Evolutionary conservation across 2,113 vertebrate species (phyloP).

Genomic region (Gadus macrocephalus): DNA sequence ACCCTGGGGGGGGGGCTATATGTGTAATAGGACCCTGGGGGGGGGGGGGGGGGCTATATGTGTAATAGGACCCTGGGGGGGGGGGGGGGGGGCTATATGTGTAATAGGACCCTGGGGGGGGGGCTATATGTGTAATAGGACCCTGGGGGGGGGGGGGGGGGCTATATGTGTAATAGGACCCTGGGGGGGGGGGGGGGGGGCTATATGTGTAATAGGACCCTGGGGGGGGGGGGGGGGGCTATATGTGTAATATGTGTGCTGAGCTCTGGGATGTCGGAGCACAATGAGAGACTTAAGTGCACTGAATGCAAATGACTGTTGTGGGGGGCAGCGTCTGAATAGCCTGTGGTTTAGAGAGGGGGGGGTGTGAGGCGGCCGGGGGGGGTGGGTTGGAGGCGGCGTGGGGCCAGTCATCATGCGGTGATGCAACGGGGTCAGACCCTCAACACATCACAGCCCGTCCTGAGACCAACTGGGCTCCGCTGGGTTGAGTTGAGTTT

Average conservation of each 20-base stretch:
- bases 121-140: too few species aligned
- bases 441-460: constrained; percentile 73
- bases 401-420: constrained; percentile 76
- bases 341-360: constrained; percentile 51
- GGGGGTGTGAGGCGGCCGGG: constrained; percentile 55
- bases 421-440: constrained; percentile 69
- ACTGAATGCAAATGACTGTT: constrained; percentile 73
- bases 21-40: too few species aligned
- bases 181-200: constrained; percentile 46
- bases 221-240: constrained; percentile 43
- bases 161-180: neutral
- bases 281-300: constrained; percentile 69
- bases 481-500: constrained; percentile 54
- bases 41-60: too few species aligned
- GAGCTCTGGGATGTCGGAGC: constrained; percentile 64
- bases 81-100: too few species aligned
- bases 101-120: too few species aligned
- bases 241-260: constrained; percentile 63
- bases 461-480: constrained; percentile 62
- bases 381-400: constrained; percentile 62
- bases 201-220: constrained; percentile 42
- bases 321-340: constrained; percentile 66
- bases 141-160: too few species aligned
- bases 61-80: too few species aligned
- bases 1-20: too few species aligned